Evolutionary conservation across 2,797 vertebrate genomes (phyloP).

Genomic region (Heterohyrax brucei): DNA sequence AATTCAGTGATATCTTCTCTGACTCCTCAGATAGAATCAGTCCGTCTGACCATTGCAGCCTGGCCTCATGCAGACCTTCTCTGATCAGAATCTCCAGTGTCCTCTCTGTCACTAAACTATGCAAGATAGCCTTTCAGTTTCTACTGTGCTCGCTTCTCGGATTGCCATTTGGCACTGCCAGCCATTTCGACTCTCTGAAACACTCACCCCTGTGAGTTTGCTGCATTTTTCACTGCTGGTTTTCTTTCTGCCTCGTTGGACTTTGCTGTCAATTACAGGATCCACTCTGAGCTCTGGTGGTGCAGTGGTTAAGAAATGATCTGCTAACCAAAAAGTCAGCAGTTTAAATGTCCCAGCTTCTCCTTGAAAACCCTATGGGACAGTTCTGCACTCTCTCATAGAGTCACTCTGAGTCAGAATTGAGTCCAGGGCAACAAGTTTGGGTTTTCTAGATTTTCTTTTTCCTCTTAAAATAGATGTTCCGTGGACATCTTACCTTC

Average conservation of each 20-base stretch:
- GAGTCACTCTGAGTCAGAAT: too few species aligned
- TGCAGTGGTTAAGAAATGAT: too few species aligned
- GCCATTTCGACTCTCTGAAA: background rate
- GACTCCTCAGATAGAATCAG: background rate
- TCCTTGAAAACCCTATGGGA: too few species aligned
- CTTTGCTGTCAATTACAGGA: background rate
- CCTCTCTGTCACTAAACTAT: background rate
- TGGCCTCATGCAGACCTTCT: background rate
- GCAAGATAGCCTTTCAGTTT: background rate
- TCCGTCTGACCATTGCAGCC: background rate
- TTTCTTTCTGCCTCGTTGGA: slow-evolving; percentile 18
- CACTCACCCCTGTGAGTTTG: background rate
- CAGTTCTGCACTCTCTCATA: too few species aligned
- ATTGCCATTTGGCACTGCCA: background rate
- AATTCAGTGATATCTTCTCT: slow-evolving; percentile 5
- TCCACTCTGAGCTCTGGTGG: background rate
- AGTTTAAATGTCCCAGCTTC: too few species aligned
- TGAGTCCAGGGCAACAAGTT: too few species aligned
- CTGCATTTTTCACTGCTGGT: background rate
- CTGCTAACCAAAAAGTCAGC: too few species aligned
- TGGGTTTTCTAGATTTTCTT: background rate
- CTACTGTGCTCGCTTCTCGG: background rate
- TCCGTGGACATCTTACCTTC: background rate
- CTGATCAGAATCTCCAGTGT: background rate
- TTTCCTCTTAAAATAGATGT: background rate